Evolutionary conservation across 2,113 vertebrate species (phyloP).

Genomic region (Ageneiosus marmoratus): DNA sequence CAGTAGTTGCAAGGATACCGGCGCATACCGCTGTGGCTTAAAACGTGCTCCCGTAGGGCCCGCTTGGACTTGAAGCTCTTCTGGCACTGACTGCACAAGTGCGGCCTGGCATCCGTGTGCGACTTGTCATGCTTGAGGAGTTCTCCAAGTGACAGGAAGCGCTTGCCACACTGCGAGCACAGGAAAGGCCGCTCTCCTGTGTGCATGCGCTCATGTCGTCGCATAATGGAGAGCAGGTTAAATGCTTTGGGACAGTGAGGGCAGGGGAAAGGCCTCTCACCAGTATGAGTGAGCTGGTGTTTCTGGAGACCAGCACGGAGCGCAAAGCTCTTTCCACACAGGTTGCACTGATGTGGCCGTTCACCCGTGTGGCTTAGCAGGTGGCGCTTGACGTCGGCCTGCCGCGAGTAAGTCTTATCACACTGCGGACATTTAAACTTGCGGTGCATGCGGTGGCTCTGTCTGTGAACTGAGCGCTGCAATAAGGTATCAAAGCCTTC

Average conservation of each 20-base stretch:
- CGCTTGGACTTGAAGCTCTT: slow-evolving; percentile 70
- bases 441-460: slow-evolving; percentile 61
- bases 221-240: slow-evolving; percentile 67
- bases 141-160: slow-evolving; percentile 77
- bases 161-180: slow-evolving; percentile 77
- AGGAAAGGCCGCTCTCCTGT: slow-evolving; percentile 74
- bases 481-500: slow-evolving; percentile 69
- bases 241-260: slow-evolving; percentile 70
- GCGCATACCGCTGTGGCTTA: slow-evolving; percentile 66
- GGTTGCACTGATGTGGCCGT: slow-evolving; percentile 66
- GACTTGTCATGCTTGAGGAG: slow-evolving; percentile 75
- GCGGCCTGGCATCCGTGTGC: slow-evolving; percentile 72
- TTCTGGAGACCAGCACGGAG: slow-evolving; percentile 73
- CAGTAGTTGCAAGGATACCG: slow-evolving; percentile 69
- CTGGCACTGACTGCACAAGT: slow-evolving; percentile 67
- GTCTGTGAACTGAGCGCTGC: slow-evolving; percentile 66
- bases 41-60: slow-evolving; percentile 66
- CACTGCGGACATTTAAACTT: slow-evolving; percentile 71
- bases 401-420: slow-evolving; percentile 71
- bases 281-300: slow-evolving; percentile 67
- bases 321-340: slow-evolving; percentile 70
- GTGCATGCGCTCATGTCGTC: slow-evolving; percentile 74
- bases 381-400: slow-evolving; percentile 72
- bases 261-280: slow-evolving; percentile 69
- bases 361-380: slow-evolving; percentile 68